These are phyloP conservation scores for Sylvia atricapilla DNA, from an alignment of 2,113 vertebrate genomes.

Conservation along the genomic window DNA sequence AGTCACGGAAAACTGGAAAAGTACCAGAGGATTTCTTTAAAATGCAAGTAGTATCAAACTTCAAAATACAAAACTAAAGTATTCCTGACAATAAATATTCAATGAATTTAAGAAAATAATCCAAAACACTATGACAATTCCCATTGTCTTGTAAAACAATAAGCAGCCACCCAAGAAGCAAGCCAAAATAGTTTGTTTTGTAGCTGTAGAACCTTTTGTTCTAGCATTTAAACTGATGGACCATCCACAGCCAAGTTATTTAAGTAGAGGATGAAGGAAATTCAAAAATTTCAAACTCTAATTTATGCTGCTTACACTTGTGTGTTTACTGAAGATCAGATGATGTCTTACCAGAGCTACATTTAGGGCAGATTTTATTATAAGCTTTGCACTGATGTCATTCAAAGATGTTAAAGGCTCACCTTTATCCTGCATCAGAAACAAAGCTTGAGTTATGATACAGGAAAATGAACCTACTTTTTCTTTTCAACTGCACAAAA, in stretches of 20 bases:
- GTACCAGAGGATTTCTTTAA: constrained; percentile 7
- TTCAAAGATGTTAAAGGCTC: not conserved
- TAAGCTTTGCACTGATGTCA: not conserved
- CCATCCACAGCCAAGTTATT: not conserved
- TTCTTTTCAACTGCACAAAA: not conserved
- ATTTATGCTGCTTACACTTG: not conserved
- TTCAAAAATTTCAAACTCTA: not conserved
- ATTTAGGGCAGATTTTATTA: not conserved
- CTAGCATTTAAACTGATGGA: constrained; percentile 26
- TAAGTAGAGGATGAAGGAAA: constrained; percentile 3
- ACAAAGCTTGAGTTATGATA: not conserved
- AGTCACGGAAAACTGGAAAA: not conserved
- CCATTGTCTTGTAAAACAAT: constrained; percentile 57
- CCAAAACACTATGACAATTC: constrained; percentile 29
- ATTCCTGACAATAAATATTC: constrained; percentile 40
- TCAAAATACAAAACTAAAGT: constrained; percentile 14
- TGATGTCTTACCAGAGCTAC: not conserved
- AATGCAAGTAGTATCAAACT: not conserved
- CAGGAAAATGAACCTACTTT: not conserved
- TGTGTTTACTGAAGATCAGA: not conserved
- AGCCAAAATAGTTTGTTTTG: constrained; percentile 52
- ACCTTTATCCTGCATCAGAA: not conserved
- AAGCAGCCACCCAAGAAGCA: constrained; percentile 41
- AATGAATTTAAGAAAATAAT: constrained; percentile 48
- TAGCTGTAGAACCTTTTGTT: constrained; percentile 32